Base-by-base conservation (phyloP, 2,797 vertebrate genomes). In the Pipistrellus pipistrellus region DNA sequence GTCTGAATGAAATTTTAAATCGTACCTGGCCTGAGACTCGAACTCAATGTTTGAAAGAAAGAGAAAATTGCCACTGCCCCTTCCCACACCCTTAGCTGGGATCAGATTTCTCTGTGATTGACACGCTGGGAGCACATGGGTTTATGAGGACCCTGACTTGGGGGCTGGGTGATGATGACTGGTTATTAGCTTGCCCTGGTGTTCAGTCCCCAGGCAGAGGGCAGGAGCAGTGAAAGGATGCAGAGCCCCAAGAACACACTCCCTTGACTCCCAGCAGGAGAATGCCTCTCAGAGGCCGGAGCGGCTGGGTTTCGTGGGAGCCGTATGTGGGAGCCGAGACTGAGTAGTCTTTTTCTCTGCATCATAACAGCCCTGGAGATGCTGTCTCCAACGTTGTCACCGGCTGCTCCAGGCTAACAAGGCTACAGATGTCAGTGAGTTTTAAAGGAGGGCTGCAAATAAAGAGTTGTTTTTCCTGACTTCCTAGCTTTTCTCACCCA, bases 91-190 rank as follows among this genome's bases (percentile, higher is more conserved):
- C 82, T 62, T 48, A 53, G 20, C 75, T n/a, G 57, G 59, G 51
- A 66, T 88, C 57, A 69, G 66, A 30, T 88, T 88, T 92, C 92
- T 69, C 2, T 38, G 55, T 55, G 73, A 46, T 13, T 32, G 86
- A 69, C 41, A 35, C 0, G 1, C 8, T 46, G 51, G 35, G 48
- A 85, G 62, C 41, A 48, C 55, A 5, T 27, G 38, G 62, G 25
- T n/a, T 75, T 35, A n/a, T 44, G 85, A 95, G 51, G 66, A 62
- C 14, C 32, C 25, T 64, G 46, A 20, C 21, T 35, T 14, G 25
- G 69, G 78, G n/a, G 25, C 4, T 84, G 46, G 76, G 8, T 21
- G 25, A 2, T 69, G 64, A 82, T 62, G 57, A n/a, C 32, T 87
- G 25, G 6, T 75, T 75, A 46, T 83, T 90, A 88, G 85, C 15